Evolutionary conservation across 2,113 vertebrate genomes (phyloP).

Genomic region (Cyprinodon tularosa): DNA sequence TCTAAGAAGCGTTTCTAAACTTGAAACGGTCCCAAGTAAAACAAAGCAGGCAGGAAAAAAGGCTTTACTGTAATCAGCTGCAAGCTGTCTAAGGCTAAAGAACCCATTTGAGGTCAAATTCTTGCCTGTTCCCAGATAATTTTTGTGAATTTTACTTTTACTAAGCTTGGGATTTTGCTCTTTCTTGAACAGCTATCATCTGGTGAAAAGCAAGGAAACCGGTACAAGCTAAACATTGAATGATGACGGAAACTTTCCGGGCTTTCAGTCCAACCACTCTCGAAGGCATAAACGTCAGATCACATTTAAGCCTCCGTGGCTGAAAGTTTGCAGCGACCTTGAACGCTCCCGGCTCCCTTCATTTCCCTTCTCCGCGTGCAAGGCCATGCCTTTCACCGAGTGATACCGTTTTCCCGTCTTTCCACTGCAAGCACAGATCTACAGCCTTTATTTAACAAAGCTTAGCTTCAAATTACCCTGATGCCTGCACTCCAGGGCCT

Average conservation of each 20-base stretch:
- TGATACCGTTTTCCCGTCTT: constrained; percentile 56
- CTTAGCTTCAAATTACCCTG: constrained; percentile 64
- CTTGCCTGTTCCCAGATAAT: constrained; percentile 30
- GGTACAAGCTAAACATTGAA: neutral
- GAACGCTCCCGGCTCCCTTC: constrained; percentile 25
- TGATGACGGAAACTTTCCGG: constrained; percentile 1
- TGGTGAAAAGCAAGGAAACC: neutral
- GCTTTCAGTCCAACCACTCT: neutral
- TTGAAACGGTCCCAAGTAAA: constrained; percentile 32
- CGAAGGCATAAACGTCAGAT: constrained; percentile 5
- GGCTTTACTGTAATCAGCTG: constrained; percentile 30
- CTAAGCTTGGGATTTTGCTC: neutral
- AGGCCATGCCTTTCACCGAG: constrained; percentile 40
- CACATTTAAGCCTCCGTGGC: constrained; percentile 12
- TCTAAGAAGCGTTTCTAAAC: constrained; percentile 19
- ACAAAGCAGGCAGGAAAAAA: constrained; percentile 53
- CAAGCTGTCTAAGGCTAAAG: constrained; percentile 23
- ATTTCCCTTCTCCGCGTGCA: constrained; percentile 4
- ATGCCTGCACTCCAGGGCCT: constrained; percentile 35
- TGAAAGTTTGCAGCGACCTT: constrained; percentile 37
- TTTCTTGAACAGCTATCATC: neutral
- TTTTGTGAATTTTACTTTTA: neutral
- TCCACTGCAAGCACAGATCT: constrained; percentile 47
- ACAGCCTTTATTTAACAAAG: constrained; percentile 54
- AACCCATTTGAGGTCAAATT: constrained; percentile 40